These are phyloP conservation scores for Chloroceryle aenea DNA, from an alignment of 2,113 vertebrate genomes.

Conservation along the genomic window DNA sequence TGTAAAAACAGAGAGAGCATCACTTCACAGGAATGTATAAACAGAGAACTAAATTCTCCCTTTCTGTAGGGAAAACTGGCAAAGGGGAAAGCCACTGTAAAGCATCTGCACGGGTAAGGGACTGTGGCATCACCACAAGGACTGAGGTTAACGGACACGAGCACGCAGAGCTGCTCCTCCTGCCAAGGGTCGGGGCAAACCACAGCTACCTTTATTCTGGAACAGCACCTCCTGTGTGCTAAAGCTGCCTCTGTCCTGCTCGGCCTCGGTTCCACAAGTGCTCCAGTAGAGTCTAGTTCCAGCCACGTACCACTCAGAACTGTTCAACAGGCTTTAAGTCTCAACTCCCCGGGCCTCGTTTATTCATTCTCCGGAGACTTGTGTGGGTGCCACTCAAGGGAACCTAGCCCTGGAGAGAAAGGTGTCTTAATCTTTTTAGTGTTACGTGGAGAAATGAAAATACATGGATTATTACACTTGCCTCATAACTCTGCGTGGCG, in stretches of 20 bases:
- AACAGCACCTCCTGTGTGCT: background rate
- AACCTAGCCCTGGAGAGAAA: background rate
- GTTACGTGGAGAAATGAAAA: conserved; percentile 40
- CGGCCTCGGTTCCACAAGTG: background rate
- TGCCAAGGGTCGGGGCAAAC: background rate
- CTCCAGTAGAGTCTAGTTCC: background rate
- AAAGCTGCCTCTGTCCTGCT: background rate
- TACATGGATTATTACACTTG: conserved; percentile 19
- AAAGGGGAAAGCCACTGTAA: background rate
- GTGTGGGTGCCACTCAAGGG: conserved; percentile 20
- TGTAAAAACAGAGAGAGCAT: conserved; percentile 4
- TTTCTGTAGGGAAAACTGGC: background rate
- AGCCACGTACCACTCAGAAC: background rate
- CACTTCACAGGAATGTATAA: background rate
- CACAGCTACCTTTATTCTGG: conserved; percentile 29
- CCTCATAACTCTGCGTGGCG: background rate
- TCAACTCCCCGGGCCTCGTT: background rate
- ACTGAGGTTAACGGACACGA: background rate
- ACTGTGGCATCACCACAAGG: background rate
- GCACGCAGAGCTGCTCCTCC: background rate
- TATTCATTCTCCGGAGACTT: conserved; percentile 30
- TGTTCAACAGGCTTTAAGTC: conserved; percentile 18
- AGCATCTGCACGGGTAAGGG: background rate
- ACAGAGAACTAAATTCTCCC: conserved; percentile 1
- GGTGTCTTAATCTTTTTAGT: conserved; percentile 45